Evolutionary conservation across 1,140 invertebrate genomes (phyloP).

Genomic region (Drosophila eugracilis): DNA sequence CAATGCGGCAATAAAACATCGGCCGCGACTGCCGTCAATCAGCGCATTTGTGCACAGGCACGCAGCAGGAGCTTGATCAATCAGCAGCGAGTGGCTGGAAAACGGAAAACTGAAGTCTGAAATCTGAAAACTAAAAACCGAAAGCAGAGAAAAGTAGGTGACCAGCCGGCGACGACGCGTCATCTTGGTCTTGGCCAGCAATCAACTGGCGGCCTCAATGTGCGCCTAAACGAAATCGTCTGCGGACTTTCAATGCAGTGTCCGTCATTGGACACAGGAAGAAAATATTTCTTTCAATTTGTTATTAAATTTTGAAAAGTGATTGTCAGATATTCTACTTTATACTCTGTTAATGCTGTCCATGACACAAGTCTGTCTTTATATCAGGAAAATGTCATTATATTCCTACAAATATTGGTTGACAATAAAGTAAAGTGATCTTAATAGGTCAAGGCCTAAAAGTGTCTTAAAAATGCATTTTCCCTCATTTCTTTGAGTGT

Average conservation of each 20-base stretch:
- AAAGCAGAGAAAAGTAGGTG: constrained; percentile 81
- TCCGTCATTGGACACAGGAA: constrained; percentile 6
- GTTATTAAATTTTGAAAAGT: neutral
- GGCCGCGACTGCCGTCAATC: constrained; percentile 56
- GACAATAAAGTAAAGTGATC: too few species aligned
- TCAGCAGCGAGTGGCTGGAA: constrained; percentile 47
- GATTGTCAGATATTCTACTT: neutral
- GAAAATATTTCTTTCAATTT: too few species aligned
- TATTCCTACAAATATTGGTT: too few species aligned
- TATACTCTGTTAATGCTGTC: too few species aligned
- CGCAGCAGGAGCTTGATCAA: constrained; percentile 79
- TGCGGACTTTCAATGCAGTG: constrained; percentile 69
- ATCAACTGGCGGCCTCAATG: constrained; percentile 57
- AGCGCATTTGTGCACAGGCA: constrained; percentile 70
- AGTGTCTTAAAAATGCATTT: neutral
- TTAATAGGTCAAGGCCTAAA: too few species aligned
- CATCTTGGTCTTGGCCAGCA: constrained; percentile 45
- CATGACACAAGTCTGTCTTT: too few species aligned
- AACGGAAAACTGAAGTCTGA: constrained; percentile 44
- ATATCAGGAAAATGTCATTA: too few species aligned
- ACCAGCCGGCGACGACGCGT: constrained; percentile 48
- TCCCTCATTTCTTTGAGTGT: constrained; percentile 11
- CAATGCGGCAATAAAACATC: constrained; percentile 77
- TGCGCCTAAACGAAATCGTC: constrained; percentile 74
- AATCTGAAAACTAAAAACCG: constrained; percentile 53